Conservation (phyloP, 2,888 invertebrate species). For the Sarcophaga caerulescens region DNA sequence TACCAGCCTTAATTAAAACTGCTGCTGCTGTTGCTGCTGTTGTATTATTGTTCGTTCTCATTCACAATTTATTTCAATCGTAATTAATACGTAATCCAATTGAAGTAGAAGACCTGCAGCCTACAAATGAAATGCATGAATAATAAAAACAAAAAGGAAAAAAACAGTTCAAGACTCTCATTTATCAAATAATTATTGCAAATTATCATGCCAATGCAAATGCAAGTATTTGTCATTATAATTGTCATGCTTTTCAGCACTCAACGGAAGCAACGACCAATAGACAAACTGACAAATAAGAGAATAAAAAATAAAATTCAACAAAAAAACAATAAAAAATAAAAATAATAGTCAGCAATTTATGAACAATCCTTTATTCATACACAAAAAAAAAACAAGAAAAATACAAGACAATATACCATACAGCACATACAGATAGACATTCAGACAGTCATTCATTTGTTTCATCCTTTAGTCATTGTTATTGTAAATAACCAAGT, state of each 20-base stretch:
- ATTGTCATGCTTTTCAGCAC: constrained; percentile 36
- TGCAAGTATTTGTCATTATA: constrained; percentile 43
- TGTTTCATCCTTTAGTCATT: not conserved
- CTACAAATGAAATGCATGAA: constrained; percentile 22
- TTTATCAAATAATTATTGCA: constrained; percentile 27
- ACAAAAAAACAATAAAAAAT: not conserved
- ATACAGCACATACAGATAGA: not conserved
- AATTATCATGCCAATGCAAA: constrained; percentile 34
- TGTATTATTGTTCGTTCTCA: not conserved
- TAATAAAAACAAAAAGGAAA: constrained; percentile 1
- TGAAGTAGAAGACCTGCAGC: not conserved
- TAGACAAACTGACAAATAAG: constrained; percentile 19
- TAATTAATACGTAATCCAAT: constrained; percentile 24
- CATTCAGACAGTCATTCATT: not conserved
- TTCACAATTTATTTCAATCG: constrained; percentile 4
- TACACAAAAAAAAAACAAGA: not conserved
- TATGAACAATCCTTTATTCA: not conserved
- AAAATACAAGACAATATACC: not conserved
- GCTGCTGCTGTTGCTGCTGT: too few species aligned
- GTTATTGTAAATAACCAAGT: not conserved
- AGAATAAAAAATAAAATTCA: constrained; percentile 2
- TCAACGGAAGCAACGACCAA: not conserved
- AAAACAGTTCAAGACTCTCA: constrained; percentile 29
- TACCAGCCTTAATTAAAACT: too few species aligned
- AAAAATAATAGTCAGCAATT: not conserved